phyloP scores from a whole-genome alignment of 2,113 vertebrate species.

The Delphinapterus leucas region DNA sequence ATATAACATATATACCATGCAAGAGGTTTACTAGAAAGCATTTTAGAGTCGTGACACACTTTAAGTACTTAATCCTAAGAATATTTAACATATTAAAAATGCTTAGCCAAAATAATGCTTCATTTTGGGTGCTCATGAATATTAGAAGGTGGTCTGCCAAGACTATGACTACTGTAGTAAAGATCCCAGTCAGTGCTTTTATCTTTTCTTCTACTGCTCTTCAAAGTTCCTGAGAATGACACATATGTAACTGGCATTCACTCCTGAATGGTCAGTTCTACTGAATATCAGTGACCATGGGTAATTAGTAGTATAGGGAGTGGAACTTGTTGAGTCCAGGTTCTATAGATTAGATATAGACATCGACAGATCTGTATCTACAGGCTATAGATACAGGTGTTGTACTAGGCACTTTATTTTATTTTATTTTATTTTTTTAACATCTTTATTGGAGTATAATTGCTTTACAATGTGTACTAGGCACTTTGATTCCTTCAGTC shows the following conservation, averaged over 20 bases:
- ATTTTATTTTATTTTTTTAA: too few relatives aligned
- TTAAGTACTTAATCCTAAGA: neutral
- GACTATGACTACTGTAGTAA: neutral
- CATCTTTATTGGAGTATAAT: too few relatives aligned
- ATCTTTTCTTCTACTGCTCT: neutral
- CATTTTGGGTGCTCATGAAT: neutral
- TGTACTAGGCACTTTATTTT: neutral
- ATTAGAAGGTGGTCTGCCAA: neutral
- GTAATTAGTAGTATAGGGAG: neutral
- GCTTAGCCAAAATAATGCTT: constrained; percentile 13
- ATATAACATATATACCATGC: neutral
- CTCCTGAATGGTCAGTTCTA: neutral
- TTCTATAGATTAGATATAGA: neutral
- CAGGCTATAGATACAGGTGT: neutral
- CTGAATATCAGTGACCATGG: neutral
- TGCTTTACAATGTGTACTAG: too few relatives aligned
- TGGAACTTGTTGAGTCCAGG: neutral
- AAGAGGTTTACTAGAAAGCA: neutral
- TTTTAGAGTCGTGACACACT: neutral
- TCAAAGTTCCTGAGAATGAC: neutral
- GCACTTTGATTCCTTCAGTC: neutral
- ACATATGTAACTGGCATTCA: neutral
- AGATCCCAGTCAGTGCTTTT: neutral
- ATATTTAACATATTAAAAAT: constrained; percentile 4
- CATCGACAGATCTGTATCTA: neutral